Base-by-base conservation (phyloP, 2,888 invertebrate species). In the Merodon equestris region DNA sequence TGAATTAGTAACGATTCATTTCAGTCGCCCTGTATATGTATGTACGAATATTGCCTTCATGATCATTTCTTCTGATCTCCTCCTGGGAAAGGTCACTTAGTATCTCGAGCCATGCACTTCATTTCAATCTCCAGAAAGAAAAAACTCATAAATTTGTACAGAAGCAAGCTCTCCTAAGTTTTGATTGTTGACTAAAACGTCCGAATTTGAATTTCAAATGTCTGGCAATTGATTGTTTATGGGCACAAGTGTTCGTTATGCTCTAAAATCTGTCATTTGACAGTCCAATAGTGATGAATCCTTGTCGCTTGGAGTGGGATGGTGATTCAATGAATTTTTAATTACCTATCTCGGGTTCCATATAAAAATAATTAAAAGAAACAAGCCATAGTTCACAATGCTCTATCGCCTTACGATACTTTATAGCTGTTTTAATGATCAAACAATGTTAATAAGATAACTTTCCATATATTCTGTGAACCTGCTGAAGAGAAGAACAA, bases 131-230 rank as follows among this genome's bases (percentile, higher is more conserved):
- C 17, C 14, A 34, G 27, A 27, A 27, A 4, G 7, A 48, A 14
- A 13, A 51, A 45, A 53, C 17, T 34, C 15, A 68, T 68, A 68
- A 68, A 68, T 68, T 68, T 58, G 38, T 51, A 74, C 74, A 57
- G 74, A 57, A 74, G 74, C 67, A 60, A 60, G 54, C 47, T 67
- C 61, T 34, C 57, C 53, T 50, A 44, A 36, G 19, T 36, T 45
- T 51, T 36, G 15, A 42, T 13, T 61, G 19, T 63, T 40, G 17
- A 71, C 58, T 12, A 51, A 51, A 57, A 51, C 51, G 15, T 34
- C 13, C 13, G 18, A 45, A 67, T 74, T 74, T 74, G 70, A 74
- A 70, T 61, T 74, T 61, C 27, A 70, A 74, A 74, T 74, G 13
- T 48, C 14, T 36, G 12, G 19, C 34, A 15, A 56, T 18, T 38